These are phyloP conservation scores for Pachycephala philippinensis DNA, from an alignment of 2,113 vertebrate genomes.

Conservation along the genomic window DNA sequence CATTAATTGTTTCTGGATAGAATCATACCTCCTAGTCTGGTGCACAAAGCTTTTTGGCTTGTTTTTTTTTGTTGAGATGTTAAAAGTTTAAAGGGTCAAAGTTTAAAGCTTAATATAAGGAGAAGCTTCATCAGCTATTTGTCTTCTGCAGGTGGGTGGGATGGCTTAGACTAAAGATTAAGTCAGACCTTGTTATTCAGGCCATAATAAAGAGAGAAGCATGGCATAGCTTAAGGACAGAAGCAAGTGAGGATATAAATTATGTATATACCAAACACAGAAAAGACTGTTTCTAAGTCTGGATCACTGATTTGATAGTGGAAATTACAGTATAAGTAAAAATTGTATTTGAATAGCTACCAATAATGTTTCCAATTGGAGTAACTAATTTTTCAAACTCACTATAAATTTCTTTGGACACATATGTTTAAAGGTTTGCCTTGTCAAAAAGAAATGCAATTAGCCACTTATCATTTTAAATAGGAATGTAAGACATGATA, in stretches of 20 bases:
- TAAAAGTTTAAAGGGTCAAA: not conserved
- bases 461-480: not conserved
- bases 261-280: not conserved
- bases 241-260: not conserved
- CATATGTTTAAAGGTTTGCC: not conserved
- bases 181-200: not conserved
- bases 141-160: not conserved
- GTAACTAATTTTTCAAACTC: not conserved
- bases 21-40: not conserved
- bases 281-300: not conserved
- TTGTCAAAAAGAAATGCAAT: slow-evolving; percentile 11
- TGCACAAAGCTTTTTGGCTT: not conserved
- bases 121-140: not conserved
- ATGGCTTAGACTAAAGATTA: not conserved
- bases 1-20: not conserved
- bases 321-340: not conserved
- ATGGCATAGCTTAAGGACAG: not conserved
- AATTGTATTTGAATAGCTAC: not conserved
- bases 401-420: not conserved
- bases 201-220: not conserved
- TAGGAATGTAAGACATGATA: not conserved
- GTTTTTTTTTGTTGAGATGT: not conserved
- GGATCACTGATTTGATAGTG: not conserved
- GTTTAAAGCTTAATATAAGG: not conserved
- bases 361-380: not conserved